Percentiles rank a stretch among this genome's conserved stretches.
Conservation (phyloP, 2,797 vertebrate genomes). For the Intellagama lesueurii region DNA sequence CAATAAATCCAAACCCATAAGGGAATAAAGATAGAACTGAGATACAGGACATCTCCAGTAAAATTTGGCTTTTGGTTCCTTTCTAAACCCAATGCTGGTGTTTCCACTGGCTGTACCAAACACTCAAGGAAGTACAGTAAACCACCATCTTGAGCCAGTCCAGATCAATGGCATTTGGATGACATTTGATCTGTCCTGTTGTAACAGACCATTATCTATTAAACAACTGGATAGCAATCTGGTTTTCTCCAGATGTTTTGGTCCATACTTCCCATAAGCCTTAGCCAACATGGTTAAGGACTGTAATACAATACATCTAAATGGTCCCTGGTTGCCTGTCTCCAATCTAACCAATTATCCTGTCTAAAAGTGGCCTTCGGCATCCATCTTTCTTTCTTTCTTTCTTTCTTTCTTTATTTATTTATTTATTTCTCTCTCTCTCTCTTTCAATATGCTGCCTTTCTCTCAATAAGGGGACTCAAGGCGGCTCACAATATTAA, state of each 20-base stretch:
- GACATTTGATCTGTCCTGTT: neutral
- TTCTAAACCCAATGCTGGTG: neutral
- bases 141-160: neutral
- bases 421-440: too few relatives aligned
- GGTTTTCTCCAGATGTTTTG: too few relatives aligned
- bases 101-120: neutral
- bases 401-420: too few relatives aligned
- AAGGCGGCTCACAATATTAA: too few relatives aligned
- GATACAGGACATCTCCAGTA: neutral
- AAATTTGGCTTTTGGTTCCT: neutral
- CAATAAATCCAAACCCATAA: neutral
- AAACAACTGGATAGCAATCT: too few relatives aligned
- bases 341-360: too few relatives aligned
- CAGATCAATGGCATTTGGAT: neutral
- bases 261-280: neutral
- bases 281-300: neutral
- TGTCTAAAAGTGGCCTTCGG: neutral
- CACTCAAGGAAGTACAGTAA: neutral
- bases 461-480: too few relatives aligned
- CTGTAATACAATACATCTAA: neutral
- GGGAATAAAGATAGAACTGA: neutral
- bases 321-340: too few relatives aligned
- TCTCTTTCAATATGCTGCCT: too few relatives aligned
- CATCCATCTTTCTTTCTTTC: neutral
- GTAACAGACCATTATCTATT: neutral